Evolutionary conservation across 1,140 invertebrate genomes (phyloP).

Genomic region (Planococcus citri): DNA sequence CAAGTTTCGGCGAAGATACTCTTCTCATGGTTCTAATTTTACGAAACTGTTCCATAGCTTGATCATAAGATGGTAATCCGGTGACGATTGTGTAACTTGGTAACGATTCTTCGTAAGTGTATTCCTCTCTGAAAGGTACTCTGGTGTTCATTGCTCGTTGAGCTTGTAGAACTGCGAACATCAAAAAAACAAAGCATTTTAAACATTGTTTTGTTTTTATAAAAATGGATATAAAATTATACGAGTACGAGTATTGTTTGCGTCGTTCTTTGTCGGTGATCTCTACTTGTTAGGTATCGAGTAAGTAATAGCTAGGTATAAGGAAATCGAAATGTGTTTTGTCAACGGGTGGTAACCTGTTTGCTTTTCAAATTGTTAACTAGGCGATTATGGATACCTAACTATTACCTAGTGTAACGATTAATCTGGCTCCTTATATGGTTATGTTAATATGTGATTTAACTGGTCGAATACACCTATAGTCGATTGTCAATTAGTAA

Average conservation of each 20-base stretch:
- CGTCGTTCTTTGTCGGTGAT: background rate
- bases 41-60: slow-evolving; percentile 38
- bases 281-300: background rate
- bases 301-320: background rate
- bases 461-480: too few species aligned
- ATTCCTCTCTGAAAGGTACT: slow-evolving; percentile 27
- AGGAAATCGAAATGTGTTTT: background rate
- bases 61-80: slow-evolving; percentile 46
- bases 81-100: slow-evolving; percentile 49
- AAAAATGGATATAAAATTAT: too few species aligned
- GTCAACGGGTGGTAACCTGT: background rate
- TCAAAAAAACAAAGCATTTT: background rate
- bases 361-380: background rate
- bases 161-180: slow-evolving; percentile 12
- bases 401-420: too few species aligned
- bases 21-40: background rate
- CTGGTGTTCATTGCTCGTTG: slow-evolving; percentile 11
- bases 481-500: too few species aligned
- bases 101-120: slow-evolving; percentile 39
- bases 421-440: too few species aligned
- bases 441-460: too few species aligned
- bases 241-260: too few species aligned
- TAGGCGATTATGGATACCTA: too few species aligned
- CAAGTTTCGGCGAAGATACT: background rate
- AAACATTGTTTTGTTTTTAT: too few species aligned